Percentiles rank a stretch among this genome's conserved stretches.
Evolutionary conservation across 2,797 vertebrate species (phyloP).

Genomic region (Peromyscus attwateri): DNA sequence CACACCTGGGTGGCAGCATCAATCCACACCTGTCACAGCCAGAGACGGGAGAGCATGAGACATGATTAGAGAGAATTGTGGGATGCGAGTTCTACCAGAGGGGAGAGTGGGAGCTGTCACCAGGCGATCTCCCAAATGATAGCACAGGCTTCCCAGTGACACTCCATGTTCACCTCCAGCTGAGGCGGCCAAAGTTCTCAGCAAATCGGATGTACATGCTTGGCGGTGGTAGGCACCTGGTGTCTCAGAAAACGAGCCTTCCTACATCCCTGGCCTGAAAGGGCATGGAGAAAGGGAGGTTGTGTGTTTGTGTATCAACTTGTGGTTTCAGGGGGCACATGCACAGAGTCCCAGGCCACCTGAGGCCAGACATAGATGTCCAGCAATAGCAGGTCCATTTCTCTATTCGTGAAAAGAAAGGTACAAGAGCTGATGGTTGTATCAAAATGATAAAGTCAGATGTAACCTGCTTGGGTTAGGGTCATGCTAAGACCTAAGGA

Average conservation of each 20-base stretch:
- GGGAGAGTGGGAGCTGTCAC: neutral
- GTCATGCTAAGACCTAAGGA: fast-evolving
- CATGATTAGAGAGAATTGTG: conserved; percentile 66
- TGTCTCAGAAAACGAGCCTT: neutral
- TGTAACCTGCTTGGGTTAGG: neutral
- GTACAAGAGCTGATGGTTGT: too few species aligned
- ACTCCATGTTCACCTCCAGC: neutral
- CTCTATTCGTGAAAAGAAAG: neutral
- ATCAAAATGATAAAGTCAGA: neutral
- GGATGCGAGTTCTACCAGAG: neutral
- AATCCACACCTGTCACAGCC: conserved; percentile 93
- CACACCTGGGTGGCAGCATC: conserved; percentile 96
- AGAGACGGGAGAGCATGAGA: conserved; percentile 85
- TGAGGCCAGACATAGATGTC: neutral
- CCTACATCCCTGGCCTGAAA: neutral
- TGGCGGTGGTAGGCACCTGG: neutral
- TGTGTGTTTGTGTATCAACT: fast-evolving
- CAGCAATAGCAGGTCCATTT: neutral
- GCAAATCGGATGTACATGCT: too few species aligned
- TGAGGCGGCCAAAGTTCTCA: neutral
- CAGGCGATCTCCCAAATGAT: neutral
- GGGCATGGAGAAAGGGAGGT: neutral
- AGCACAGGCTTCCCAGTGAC: neutral
- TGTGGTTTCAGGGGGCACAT: neutral
- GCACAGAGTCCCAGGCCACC: neutral